phyloP scores from a whole-genome alignment of 2,797 vertebrate species.

The Ispidina picta region DNA sequence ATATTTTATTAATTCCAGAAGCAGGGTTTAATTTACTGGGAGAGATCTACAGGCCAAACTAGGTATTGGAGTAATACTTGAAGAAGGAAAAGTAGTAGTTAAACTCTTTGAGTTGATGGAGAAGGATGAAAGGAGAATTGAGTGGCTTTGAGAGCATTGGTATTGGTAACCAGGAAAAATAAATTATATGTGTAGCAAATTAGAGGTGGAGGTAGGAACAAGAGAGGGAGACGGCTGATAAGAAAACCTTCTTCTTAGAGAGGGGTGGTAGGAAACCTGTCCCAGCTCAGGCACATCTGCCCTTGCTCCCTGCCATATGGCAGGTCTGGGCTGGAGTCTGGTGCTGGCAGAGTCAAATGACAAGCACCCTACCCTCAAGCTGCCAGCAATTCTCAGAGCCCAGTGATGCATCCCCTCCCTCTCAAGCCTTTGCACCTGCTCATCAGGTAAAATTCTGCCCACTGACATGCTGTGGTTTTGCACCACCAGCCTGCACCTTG shows the following conservation, averaged over 20 bases:
- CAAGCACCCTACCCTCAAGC: not conserved
- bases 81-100: no score
- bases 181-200: not conserved
- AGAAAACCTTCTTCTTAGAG: not conserved
- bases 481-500: not conserved
- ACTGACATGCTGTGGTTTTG: not conserved
- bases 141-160: not conserved
- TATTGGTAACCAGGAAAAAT: not conserved
- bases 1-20: no score
- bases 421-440: not conserved
- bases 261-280: not conserved
- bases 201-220: not conserved
- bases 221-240: not conserved
- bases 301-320: accelerated
- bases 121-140: no score
- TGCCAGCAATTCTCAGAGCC: not conserved
- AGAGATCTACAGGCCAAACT: no score
- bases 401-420: not conserved
- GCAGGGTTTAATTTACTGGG: no score
- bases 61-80: no score
- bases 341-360: not conserved
- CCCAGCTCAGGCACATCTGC: not conserved
- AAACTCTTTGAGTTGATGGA: no score
- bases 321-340: not conserved
- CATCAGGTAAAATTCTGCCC: not conserved